phyloP scores from a whole-genome alignment of 2,113 vertebrate genomes.

The Murina feae region DNA sequence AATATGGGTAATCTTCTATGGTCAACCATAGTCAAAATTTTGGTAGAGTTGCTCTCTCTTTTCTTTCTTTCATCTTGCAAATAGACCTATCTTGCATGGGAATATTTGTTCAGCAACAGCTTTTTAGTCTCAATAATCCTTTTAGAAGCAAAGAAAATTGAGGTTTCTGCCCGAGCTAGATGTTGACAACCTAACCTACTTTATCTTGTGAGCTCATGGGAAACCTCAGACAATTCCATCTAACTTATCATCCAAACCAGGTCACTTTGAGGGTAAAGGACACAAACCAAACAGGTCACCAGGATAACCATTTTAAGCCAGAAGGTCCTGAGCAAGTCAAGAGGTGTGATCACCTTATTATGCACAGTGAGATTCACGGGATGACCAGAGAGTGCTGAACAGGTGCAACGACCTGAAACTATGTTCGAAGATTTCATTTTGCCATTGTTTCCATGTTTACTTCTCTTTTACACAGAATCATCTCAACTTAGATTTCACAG shows the following conservation, averaged over 20 bases:
- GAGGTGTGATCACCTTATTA: neutral
- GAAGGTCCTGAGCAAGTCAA: neutral
- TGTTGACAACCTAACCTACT: neutral
- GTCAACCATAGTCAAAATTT: neutral
- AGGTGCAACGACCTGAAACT: neutral
- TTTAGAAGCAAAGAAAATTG: neutral
- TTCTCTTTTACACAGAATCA: neutral
- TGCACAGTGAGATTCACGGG: neutral
- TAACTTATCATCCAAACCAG: neutral
- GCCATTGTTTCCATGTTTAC: neutral
- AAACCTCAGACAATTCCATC: neutral
- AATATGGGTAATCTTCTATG: neutral
- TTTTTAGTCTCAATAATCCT: neutral
- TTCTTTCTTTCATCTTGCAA: neutral
- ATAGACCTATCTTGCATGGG: neutral
- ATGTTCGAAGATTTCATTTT: neutral
- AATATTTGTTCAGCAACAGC: neutral
- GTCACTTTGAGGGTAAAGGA: neutral
- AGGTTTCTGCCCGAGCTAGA: neutral
- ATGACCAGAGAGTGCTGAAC: neutral
- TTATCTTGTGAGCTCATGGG: neutral
- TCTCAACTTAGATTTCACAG: neutral
- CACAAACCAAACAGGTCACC: neutral
- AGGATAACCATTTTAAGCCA: neutral
- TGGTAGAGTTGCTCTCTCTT: neutral